Conservation (phyloP, 2,797 vertebrate species). For the Aplochiton taeniatus region DNA sequence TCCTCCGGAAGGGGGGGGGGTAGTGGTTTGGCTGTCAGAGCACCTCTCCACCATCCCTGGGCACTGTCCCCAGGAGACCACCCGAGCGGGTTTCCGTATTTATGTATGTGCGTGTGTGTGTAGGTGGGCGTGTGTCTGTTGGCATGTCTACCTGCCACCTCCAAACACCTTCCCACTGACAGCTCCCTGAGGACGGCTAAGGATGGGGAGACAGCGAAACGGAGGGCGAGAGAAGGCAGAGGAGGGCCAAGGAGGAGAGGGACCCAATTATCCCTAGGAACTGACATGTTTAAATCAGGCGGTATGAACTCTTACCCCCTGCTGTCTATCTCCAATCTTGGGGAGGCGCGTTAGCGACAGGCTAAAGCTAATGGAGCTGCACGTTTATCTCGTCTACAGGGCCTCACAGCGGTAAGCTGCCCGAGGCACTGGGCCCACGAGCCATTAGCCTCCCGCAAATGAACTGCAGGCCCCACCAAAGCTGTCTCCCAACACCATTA, state of each 20-base stretch:
- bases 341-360: not conserved
- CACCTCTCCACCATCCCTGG: constrained; percentile 25
- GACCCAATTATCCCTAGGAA: constrained; percentile 57
- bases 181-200: constrained; percentile 33
- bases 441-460: constrained; percentile 14
- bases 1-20: not conserved
- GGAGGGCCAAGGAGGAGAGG: not conserved
- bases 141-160: too few relatives aligned
- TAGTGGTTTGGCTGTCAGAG: constrained; percentile 47
- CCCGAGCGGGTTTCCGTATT: not conserved
- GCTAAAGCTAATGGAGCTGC: constrained; percentile 7
- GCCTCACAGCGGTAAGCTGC: not conserved
- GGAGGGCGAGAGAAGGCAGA: not conserved
- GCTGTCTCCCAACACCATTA: constrained; percentile 36
- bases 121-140: too few relatives aligned
- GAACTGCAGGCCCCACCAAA: constrained; percentile 6
- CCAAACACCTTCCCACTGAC: constrained; percentile 33
- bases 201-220: constrained; percentile 37
- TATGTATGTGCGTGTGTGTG: too few relatives aligned
- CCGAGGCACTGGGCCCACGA: not conserved
- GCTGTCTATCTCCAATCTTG: constrained; percentile 20
- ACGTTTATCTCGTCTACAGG: not conserved
- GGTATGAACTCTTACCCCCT: constrained; percentile 32
- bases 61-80: constrained; percentile 29
- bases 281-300: constrained; percentile 34